Evolutionary conservation across 2,113 vertebrate genomes (phyloP), one percentile per base, ranked within the genome.

Genomic region (Anoura caudifer): DNA sequence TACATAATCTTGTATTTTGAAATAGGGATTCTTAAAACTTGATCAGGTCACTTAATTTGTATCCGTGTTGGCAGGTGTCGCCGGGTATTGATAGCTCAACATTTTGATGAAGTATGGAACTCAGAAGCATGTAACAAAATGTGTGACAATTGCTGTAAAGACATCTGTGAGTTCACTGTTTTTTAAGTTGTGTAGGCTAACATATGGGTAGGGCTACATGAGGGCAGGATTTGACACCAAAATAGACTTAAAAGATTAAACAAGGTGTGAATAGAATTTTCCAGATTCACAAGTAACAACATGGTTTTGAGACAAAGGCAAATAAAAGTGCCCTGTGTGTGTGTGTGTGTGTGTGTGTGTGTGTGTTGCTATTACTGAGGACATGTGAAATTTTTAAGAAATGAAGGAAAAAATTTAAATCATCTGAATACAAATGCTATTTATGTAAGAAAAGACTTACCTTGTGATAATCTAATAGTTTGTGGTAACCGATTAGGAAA

Each of bases 101-200:
- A 99, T 97, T 99, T 99, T 90, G 99, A 99, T 88, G 99, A 99
- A 97, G 99, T 99, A 2, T 99, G 99, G 99, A 99, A 99, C 31
- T 98, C 99, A 50, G 98, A 99, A 33, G 98, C 98, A 36, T 99
- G 99, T 95, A 99, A 99, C 97, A 97, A 98, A 97, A 99, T 99
- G 99, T 99, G 99, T 96, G 99, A 99, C 50, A 99, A 99, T 76
- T 99, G 99, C 97, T 98, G 98, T 14, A 98, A 98, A 87, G 98
- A 98, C 26, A 97, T 96, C 54, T 97, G 99, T 99, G 90, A 98
- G 99, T 98, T 50, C 72, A 7, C 15, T 43, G 59, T 65, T 90
- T 77, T 22, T 45, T 69, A 54, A 87, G 81, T 9, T 80, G 80
- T 87, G 36, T 38, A 70, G 59, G 41, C 9, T 73, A 33, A 85